Evolutionary conservation across 2,113 vertebrate species (phyloP).

Genomic region (Charadrius vociferus): DNA sequence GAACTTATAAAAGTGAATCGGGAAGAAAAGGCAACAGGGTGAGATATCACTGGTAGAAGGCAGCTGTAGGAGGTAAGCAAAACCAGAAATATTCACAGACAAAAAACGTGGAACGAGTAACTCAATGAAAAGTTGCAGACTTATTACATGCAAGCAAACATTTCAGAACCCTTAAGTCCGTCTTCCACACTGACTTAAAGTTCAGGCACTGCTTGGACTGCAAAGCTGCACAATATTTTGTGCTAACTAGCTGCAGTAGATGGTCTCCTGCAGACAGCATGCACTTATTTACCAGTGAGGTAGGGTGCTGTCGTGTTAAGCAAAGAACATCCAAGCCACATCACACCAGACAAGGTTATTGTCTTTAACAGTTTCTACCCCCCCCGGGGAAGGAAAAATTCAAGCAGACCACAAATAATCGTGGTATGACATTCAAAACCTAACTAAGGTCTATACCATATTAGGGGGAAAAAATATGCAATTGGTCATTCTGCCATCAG

Average conservation of each 20-base stretch:
- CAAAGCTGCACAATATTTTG: background rate
- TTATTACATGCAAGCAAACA: background rate
- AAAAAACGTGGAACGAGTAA: background rate
- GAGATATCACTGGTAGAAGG: background rate
- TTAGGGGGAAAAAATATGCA: background rate
- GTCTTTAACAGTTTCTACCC: background rate
- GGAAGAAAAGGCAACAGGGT: background rate
- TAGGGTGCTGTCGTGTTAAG: fast-evolving
- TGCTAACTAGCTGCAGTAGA: background rate
- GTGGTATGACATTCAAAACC: background rate
- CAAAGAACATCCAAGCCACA: background rate
- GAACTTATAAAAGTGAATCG: background rate
- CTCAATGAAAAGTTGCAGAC: background rate
- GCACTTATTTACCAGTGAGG: background rate
- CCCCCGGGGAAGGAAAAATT: background rate
- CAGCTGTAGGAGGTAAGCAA: background rate
- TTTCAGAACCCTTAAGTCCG: background rate
- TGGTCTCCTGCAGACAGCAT: background rate
- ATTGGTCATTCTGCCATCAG: background rate
- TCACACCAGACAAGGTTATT: background rate
- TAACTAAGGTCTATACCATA: background rate
- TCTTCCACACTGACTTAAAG: background rate
- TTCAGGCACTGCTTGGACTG: background rate
- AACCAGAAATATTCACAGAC: background rate
- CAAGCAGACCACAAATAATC: background rate